These are phyloP conservation scores for Corythoichthys haematopterus DNA, from an alignment of 2,113 vertebrate genomes.

Conservation along the genomic window DNA sequence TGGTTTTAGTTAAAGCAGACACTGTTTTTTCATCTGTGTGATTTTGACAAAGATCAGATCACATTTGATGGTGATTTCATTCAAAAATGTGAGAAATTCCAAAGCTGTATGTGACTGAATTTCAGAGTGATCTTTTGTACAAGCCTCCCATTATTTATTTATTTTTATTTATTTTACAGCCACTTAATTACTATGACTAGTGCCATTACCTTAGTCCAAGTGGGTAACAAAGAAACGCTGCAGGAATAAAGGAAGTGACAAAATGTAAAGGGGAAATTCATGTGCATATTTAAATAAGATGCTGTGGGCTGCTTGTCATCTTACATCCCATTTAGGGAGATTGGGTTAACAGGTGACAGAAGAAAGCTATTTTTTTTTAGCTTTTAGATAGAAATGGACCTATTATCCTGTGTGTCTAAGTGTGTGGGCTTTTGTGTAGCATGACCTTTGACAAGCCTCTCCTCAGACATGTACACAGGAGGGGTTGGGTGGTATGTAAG, in stretches of 20 bases:
- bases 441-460: constrained; percentile 35
- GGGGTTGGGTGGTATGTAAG: background rate
- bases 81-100: too few species aligned
- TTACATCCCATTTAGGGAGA: constrained; percentile 25
- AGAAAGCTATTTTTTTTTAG: constrained; percentile 22
- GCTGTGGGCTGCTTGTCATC: background rate
- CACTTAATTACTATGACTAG: too few species aligned
- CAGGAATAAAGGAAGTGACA: background rate
- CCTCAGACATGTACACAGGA: constrained; percentile 18
- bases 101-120: too few species aligned
- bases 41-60: too few species aligned
- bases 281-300: constrained; percentile 11
- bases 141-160: too few species aligned
- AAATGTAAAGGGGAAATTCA: background rate
- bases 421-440: constrained; percentile 9
- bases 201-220: too few species aligned
- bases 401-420: background rate
- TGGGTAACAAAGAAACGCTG: background rate
- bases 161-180: too few species aligned
- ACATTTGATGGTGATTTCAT: too few species aligned
- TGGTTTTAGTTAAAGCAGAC: too few species aligned
- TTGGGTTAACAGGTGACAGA: constrained; percentile 16
- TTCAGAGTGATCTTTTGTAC: too few species aligned
- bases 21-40: too few species aligned
- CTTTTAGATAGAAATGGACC: constrained; percentile 15